Base-by-base conservation (phyloP, 2,888 invertebrate species). In the Listrodromus nycthemerus region DNA sequence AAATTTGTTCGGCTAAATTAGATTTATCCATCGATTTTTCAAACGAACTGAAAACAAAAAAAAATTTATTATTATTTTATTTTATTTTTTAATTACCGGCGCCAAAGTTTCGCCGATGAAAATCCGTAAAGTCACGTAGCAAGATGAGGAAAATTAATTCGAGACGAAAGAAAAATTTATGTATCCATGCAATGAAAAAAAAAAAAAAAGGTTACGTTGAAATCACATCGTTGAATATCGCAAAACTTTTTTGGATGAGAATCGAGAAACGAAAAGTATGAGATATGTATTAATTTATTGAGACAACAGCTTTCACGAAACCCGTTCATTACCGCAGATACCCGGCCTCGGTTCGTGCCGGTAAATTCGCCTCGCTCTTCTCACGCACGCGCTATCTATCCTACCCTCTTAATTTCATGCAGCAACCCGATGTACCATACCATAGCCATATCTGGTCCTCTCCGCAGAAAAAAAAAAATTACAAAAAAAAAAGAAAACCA, bases 1-100 rank as follows among this genome's bases (percentile, higher is more conserved):
- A 81, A 81, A 84, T 81, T 84, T 79, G 71, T 75, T 78, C 75
- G 75, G 27, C 58, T 75, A 79, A 81, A 81, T 84, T 81, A 79
- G 78, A 81, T 84, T 84, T 79, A 81, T 79, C 58, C 79, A 52
- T 71, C 70, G 70, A 45, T 73, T 78, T 77, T 70, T 27, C 7
- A 24, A 16, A 24, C 4, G 13, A 24, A 58, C 27, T 16, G 27
- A 58, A 58, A 48, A 48, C 16, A 0, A 16, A 48, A 7, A 21
- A 50, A 50, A n/a, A n/a, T 4, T 16, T 10, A 10, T 0, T 8
- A 10, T 5, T 37, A 8, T 10, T 8, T 58, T 58, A 5, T 24
- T 21, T 52, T 52, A 8, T 21, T 52, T 52, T 52, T 19, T 6
- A 58, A 58, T 16, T 58, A 16, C 24, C 27, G 58, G 30, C 13